Evolutionary conservation across 2,797 vertebrate species (phyloP).

Genomic region (Lophotriccus pileatus): DNA sequence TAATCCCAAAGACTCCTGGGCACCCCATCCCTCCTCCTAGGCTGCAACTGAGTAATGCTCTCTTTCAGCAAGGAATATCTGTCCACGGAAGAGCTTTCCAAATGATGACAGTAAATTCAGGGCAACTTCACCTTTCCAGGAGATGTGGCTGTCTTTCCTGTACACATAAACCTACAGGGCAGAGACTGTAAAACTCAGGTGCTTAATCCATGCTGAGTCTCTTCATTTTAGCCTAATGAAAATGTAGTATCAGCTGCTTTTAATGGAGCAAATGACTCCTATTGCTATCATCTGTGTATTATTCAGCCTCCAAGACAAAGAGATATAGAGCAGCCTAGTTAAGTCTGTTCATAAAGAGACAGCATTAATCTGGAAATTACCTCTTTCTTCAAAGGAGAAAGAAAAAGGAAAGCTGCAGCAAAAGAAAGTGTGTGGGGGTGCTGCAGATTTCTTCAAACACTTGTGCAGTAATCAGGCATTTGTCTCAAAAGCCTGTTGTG

Average conservation of each 20-base stretch:
- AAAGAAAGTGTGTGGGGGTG: not conserved
- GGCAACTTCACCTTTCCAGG: not conserved
- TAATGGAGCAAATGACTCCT: slow-evolving; percentile 27
- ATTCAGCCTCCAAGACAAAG: slow-evolving; percentile 42
- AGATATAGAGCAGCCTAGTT: slow-evolving; percentile 45
- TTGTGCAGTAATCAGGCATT: not conserved
- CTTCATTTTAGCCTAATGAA: slow-evolving; percentile 37
- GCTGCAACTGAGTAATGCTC: not conserved
- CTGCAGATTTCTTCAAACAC: not conserved
- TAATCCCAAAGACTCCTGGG: not conserved
- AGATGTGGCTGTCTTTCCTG: not conserved
- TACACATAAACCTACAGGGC: not conserved
- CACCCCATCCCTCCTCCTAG: not conserved
- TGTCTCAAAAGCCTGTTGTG: not conserved
- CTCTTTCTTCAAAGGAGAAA: not conserved
- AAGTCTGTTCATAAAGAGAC: slow-evolving; percentile 37
- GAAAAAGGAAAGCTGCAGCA: not conserved
- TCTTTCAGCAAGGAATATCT: not conserved
- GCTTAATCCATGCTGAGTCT: slow-evolving; percentile 12
- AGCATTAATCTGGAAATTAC: slow-evolving; percentile 40
- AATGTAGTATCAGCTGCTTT: slow-evolving; percentile 10
- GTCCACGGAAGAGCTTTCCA: not conserved
- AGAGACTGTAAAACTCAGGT: not conserved
- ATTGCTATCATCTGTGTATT: slow-evolving; percentile 38
- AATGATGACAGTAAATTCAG: not conserved